Conservation (phyloP, 2,797 vertebrate genomes). For the Anisognathus igniventris region DNA sequence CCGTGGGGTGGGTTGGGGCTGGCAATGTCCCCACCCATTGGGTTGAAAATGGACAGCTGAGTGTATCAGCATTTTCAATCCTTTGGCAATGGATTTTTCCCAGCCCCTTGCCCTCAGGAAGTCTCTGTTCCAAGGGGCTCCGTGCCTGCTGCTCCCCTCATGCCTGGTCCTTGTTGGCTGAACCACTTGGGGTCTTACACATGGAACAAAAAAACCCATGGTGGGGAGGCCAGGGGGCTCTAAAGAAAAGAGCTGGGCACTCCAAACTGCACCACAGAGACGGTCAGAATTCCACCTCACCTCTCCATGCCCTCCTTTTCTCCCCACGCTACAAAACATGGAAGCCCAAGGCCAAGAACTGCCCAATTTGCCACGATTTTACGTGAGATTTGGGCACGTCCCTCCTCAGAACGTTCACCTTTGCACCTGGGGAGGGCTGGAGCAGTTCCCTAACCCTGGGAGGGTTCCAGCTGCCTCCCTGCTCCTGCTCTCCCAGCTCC, state of each 20-base stretch:
- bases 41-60: background rate
- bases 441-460: background rate
- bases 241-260: background rate
- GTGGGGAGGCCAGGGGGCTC: background rate
- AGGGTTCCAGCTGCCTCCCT: background rate
- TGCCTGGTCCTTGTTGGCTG: background rate
- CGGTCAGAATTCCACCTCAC: background rate
- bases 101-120: background rate
- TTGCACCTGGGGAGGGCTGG: background rate
- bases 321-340: rapidly evolving
- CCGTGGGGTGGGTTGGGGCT: background rate
- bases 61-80: background rate
- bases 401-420: background rate
- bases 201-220: background rate
- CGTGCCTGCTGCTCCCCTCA: rapidly evolving
- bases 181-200: background rate
- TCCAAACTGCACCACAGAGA: background rate
- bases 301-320: background rate
- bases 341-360: background rate
- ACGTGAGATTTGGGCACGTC: rapidly evolving
- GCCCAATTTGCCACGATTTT: background rate
- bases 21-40: background rate
- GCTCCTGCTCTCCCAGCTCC: background rate
- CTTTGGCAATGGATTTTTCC: background rate
- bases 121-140: background rate